Base-by-base conservation (phyloP, 2,113 vertebrate species). In the Ailurus styani region DNA sequence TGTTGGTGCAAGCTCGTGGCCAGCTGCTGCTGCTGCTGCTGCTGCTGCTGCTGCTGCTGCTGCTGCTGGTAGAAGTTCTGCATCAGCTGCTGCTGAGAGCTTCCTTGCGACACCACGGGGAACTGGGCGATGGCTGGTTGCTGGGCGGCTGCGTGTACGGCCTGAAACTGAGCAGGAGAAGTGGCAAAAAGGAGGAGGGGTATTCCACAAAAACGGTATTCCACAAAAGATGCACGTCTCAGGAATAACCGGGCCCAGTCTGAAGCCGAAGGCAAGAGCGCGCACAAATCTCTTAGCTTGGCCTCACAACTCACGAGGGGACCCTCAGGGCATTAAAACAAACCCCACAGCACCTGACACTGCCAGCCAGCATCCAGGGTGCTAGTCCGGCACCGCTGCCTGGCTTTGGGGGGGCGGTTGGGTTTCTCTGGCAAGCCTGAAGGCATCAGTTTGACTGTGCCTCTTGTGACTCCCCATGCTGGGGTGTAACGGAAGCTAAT, bases 1-100 rank as follows among this genome's bases (percentile, higher is more conserved):
- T 93, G 96, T 29, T 70, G 97, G 42, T 98, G 98, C 90, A 97
- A 75, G 97, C 97, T 99, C 98, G 99, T 98, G 98, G 98, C 97
- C 96, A 91, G 98, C 97, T 98, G 99, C 83, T 98, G 98, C 95
- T 98, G 98, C 83, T 98, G 98, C 95, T 98, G 98, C 90, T 98
- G 98, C 1, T 97, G 97, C 40, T 85, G 91, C 34, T 95, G 97
- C 84, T 95, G 99, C 93, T 99, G 99, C 88, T 98, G 99, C 84
- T 99, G 99, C 95, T 99, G 99, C 93, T 99, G 98, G 96, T 98
- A 99, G 88, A 99, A 98, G 97, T 98, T 99, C 98, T 99, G 99
- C 96, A 99, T 98, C 93, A 99, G 98, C 91, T 98, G 98, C 97
- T 99, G 99, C 82, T 99, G 99, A 0, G 98, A 97, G 0, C 96